phyloP scores from a whole-genome alignment of 2,888 invertebrate species.

The Cantharis nigra region DNA sequence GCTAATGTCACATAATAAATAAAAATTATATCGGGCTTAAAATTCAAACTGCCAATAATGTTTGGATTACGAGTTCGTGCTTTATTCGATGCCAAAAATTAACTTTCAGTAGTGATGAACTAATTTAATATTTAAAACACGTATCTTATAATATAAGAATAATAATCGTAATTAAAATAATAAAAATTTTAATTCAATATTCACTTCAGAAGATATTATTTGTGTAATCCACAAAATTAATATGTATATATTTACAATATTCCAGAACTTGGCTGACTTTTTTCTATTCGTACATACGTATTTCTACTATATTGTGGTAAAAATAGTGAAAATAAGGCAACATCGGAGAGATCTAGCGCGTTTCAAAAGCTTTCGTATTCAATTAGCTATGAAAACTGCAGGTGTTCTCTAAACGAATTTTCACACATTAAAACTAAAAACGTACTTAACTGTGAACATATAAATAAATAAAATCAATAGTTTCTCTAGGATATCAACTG shows the following conservation, averaged over 20 bases:
- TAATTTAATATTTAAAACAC: too few species aligned
- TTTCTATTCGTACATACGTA: background rate
- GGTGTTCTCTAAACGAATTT: slow-evolving; percentile 7
- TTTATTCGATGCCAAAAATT: background rate
- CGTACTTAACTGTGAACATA: background rate
- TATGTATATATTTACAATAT: too few species aligned
- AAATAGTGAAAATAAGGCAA: background rate
- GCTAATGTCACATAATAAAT: too few species aligned
- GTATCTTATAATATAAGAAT: too few species aligned
- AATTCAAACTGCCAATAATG: background rate
- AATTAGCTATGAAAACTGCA: slow-evolving; percentile 12
- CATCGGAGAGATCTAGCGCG: background rate
- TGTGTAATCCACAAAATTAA: too few species aligned
- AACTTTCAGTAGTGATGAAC: too few species aligned
- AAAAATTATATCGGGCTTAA: too few species aligned
- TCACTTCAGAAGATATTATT: too few species aligned
- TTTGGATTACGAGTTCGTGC: background rate
- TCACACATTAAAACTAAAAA: slow-evolving; percentile 13
- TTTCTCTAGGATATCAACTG: background rate
- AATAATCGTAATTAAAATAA: too few species aligned
- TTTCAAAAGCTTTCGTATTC: slow-evolving; percentile 8
- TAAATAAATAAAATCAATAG: background rate
- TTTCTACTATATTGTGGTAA: background rate
- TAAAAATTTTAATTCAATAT: too few species aligned
- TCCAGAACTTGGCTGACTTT: too few species aligned